These are phyloP conservation scores for Meganola albula DNA, from an alignment of 2,888 invertebrate genomes.

Conservation along the genomic window DNA sequence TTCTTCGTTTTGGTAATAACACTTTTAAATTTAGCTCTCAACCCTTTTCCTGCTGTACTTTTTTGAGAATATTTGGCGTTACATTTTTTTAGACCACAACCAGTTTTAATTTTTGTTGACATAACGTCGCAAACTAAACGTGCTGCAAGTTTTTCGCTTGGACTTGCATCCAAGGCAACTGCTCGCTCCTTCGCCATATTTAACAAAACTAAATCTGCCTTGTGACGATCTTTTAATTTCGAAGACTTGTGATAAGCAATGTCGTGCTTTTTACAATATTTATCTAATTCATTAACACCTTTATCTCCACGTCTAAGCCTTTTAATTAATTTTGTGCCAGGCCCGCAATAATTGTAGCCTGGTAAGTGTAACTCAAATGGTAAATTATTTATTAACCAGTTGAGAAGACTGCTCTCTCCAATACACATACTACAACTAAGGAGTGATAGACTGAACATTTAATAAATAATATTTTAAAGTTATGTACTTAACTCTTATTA, in stretches of 20 bases:
- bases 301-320: constrained; percentile 35
- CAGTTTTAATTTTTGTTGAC: constrained; percentile 4
- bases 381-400: constrained; percentile 9
- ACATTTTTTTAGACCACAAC: constrained; percentile 7
- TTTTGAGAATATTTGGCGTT: background rate
- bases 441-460: background rate
- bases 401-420: constrained; percentile 7
- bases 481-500: no score
- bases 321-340: constrained; percentile 30
- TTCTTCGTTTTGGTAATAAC: constrained; percentile 10
- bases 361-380: constrained; percentile 26
- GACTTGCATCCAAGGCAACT: constrained; percentile 4
- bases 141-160: constrained; percentile 8
- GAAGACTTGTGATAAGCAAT: constrained; percentile 7
- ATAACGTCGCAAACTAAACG: constrained; percentile 9
- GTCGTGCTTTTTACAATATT: constrained; percentile 23
- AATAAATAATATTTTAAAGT: background rate
- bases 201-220: constrained; percentile 38
- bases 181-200: constrained; percentile 31
- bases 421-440: constrained; percentile 4
- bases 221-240: constrained; percentile 26
- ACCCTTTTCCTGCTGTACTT: background rate
- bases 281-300: constrained; percentile 27
- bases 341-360: constrained; percentile 29
- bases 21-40: constrained; percentile 12